Conservation (phyloP, 2,797 vertebrate species). For the Anguilla anguilla region DNA sequence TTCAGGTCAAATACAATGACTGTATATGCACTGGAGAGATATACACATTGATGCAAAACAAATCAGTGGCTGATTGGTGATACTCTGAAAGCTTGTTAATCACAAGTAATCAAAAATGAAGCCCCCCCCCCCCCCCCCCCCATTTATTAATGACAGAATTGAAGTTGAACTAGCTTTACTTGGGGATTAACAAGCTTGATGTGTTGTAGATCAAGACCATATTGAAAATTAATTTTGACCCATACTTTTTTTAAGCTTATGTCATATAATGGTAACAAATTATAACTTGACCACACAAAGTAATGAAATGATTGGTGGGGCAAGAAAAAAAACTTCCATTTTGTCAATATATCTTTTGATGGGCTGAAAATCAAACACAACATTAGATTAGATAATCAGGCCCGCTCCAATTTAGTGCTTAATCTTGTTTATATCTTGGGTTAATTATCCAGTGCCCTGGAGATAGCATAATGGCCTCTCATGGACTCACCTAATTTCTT, state of each 20-base stretch:
- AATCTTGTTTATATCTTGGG: slow-evolving; percentile 4
- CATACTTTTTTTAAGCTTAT: not conserved
- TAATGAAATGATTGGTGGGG: not conserved
- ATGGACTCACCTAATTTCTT: slow-evolving; percentile 11
- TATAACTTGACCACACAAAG: not conserved
- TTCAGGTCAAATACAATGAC: not conserved
- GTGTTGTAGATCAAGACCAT: not conserved
- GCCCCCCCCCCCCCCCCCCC: too few relatives aligned
- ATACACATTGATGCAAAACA: not conserved
- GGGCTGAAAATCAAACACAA: slow-evolving; percentile 19
- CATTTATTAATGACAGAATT: not conserved
- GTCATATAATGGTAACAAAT: not conserved
- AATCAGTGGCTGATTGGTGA: not conserved
- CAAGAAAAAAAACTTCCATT: not conserved
- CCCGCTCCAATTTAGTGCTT: slow-evolving; percentile 22
- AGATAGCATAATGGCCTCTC: not conserved
- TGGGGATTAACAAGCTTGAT: not conserved
- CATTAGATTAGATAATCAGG: slow-evolving; percentile 26
- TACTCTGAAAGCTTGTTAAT: not conserved
- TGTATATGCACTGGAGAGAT: not conserved
- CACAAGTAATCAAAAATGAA: not conserved
- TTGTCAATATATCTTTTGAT: slow-evolving; percentile 7
- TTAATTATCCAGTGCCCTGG: slow-evolving; percentile 11
- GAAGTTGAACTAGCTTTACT: not conserved
- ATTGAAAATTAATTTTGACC: not conserved